Evolutionary conservation across 2,797 vertebrate species (phyloP).

Genomic region (Xenentodon cancila): DNA sequence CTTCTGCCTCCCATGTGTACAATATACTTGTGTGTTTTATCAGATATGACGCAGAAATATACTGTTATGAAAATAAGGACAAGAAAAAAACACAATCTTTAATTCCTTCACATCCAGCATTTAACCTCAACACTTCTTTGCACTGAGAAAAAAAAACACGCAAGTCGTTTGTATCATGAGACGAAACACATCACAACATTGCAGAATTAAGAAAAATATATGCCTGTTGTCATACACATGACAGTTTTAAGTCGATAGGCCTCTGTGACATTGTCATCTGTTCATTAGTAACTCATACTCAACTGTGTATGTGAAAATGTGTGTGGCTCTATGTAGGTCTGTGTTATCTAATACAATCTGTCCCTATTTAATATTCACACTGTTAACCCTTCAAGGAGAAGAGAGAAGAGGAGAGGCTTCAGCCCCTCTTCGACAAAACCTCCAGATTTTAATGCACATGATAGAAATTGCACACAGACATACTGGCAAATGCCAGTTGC

Average conservation of each 20-base stretch:
- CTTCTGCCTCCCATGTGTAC: constrained; percentile 7
- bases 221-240: too few species aligned
- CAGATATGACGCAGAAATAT: constrained; percentile 18
- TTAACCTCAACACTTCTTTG: too few species aligned
- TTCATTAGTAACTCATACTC: constrained; percentile 1
- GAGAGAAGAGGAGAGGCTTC: not conserved
- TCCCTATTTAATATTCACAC: constrained; percentile 72
- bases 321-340: constrained; percentile 63
- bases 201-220: too few species aligned
- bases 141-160: too few species aligned
- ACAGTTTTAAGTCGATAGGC: too few species aligned
- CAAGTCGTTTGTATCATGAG: too few species aligned
- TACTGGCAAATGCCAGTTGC: too few species aligned
- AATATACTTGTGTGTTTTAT: not conserved
- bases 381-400: constrained; percentile 48
- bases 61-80: constrained; percentile 1
- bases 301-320: constrained; percentile 27
- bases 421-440: too few species aligned
- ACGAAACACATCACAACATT: too few species aligned
- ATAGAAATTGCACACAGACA: too few species aligned
- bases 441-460: too few species aligned
- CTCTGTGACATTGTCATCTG: not conserved
- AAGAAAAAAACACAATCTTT: not conserved
- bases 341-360: constrained; percentile 76
- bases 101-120: too few species aligned